Conservation (phyloP, 2,797 vertebrate genomes). For the Chloroceryle inda region DNA sequence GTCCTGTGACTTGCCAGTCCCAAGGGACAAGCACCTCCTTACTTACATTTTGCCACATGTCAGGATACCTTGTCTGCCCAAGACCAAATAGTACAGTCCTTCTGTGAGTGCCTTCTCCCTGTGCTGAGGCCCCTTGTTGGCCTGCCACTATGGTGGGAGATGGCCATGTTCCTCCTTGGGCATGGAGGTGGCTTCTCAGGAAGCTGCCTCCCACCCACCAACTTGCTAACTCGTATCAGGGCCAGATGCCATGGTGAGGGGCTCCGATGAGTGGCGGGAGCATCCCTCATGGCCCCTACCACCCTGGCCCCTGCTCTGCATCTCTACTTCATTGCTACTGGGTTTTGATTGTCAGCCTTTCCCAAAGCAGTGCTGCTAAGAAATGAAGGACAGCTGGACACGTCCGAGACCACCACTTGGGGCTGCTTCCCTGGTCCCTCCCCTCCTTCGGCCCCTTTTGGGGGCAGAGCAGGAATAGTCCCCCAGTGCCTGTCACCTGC, state of each 20-base stretch:
- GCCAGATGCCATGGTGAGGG: not conserved
- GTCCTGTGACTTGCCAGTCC: not conserved
- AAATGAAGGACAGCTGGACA: not conserved
- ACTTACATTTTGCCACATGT: not conserved
- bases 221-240: not conserved
- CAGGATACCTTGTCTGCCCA: not conserved
- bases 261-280: not conserved
- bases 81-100: not conserved
- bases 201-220: not conserved
- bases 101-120: not conserved
- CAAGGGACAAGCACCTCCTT: not conserved
- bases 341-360: not conserved
- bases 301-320: not conserved
- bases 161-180: not conserved
- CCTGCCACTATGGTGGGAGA: not conserved
- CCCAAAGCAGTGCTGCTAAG: not conserved
- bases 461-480: not conserved
- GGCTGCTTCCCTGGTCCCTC: not conserved
- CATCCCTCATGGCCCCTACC: not conserved
- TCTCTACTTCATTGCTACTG: not conserved
- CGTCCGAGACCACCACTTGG: accelerated
- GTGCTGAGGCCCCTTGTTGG: not conserved
- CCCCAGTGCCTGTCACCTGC: not conserved
- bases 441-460: not conserved
- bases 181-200: not conserved